Conservation (phyloP, 35 echinoderm and acorn worm genomes). For the Patiria miniata region DNA sequence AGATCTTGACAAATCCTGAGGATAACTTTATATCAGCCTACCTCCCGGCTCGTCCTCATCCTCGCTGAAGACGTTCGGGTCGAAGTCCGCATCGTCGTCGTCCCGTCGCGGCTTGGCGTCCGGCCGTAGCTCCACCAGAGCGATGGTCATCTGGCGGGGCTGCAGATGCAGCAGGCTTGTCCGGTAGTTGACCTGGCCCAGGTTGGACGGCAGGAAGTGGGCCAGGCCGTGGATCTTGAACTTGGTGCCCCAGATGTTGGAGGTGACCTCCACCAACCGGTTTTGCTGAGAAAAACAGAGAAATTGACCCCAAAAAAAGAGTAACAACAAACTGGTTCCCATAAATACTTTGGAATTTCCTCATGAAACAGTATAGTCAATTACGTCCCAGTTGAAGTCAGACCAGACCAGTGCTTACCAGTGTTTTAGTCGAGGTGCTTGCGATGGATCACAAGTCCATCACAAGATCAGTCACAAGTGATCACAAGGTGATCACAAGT, state of each 20-base stretch:
- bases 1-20: no score
- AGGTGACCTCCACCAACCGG: slow-evolving; percentile 86
- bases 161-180: slow-evolving; percentile 98
- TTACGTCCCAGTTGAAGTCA: no score
- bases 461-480: no score
- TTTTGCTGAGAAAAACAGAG: slow-evolving; percentile 61
- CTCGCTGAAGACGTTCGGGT: slow-evolving; percentile 93
- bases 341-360: no score
- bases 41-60: slow-evolving; percentile 83
- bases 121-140: slow-evolving; percentile 77
- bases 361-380: no score
- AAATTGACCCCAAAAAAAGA: no score
- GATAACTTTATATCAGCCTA: no score
- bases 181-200: slow-evolving; percentile 92
- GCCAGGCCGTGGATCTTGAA: slow-evolving; percentile 95
- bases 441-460: no score
- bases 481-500: no score
- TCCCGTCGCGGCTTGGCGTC: slow-evolving; percentile 62
- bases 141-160: slow-evolving; percentile 98
- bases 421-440: no score
- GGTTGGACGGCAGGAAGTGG: slow-evolving; percentile 80
- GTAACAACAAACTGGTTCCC: no score
- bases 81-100: slow-evolving; percentile 68
- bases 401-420: no score
- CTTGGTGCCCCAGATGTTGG: slow-evolving; percentile 99